Evolutionary conservation across 2,888 invertebrate species (phyloP).

Genomic region (Mylabris sibirica): DNA sequence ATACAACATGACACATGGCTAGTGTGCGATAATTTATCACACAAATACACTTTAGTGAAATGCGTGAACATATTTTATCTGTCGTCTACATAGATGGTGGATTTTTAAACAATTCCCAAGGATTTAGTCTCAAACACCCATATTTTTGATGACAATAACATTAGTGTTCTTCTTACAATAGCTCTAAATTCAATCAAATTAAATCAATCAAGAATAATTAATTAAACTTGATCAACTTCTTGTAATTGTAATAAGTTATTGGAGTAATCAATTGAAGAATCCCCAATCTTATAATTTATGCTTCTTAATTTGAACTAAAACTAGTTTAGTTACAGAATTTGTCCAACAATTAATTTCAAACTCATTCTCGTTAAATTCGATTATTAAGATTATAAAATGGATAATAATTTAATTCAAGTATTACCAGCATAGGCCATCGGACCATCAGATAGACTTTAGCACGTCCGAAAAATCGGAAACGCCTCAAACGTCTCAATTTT

Average conservation of each 20-base stretch:
- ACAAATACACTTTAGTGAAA: constrained; percentile 22
- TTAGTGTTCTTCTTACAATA: background rate
- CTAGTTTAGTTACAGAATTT: constrained; percentile 4
- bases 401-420: constrained; percentile 35
- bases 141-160: constrained; percentile 14
- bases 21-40: constrained; percentile 28
- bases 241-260: background rate
- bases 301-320: constrained; percentile 14
- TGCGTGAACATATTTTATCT: constrained; percentile 27
- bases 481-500: constrained; percentile 65
- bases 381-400: background rate
- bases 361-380: background rate
- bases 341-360: constrained; percentile 8
- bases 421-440: constrained; percentile 68
- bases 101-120: constrained; percentile 16
- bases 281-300: constrained; percentile 9
- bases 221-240: background rate
- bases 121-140: constrained; percentile 11
- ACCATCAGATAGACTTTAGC: constrained; percentile 69
- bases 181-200: background rate
- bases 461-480: constrained; percentile 68
- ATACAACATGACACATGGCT: constrained; percentile 13
- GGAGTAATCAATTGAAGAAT: background rate
- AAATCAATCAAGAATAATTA: background rate
- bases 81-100: constrained; percentile 12